These are phyloP conservation scores for Zelleria hepariella DNA, from an alignment of 2,888 invertebrate species.

Conservation along the genomic window DNA sequence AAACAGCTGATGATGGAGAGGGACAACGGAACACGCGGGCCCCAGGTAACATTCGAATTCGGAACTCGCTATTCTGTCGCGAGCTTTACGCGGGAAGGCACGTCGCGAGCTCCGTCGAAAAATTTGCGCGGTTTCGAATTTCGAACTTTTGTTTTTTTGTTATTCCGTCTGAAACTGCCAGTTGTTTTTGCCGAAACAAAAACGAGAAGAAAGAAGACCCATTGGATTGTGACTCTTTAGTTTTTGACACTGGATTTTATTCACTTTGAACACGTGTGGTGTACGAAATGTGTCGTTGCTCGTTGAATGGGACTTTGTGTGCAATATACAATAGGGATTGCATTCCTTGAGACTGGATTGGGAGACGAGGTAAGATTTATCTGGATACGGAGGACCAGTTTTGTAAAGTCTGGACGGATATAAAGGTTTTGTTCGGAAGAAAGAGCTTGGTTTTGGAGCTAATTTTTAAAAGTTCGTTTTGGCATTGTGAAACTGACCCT, in stretches of 20 bases:
- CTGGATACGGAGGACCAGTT: neutral
- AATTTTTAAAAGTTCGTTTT: neutral
- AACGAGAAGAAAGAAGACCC: neutral
- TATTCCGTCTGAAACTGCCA: neutral
- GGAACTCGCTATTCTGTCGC: slow-evolving; percentile 54
- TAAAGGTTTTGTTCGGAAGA: neutral
- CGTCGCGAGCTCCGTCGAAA: slow-evolving; percentile 21
- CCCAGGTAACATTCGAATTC: slow-evolving; percentile 47
- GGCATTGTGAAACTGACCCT: neutral
- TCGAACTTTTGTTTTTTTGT: neutral
- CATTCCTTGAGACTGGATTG: slow-evolving; percentile 35
- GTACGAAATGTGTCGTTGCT: slow-evolving; percentile 35
- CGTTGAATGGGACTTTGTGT: slow-evolving; percentile 41
- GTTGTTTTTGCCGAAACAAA: neutral
- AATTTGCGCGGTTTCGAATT: slow-evolving; percentile 15
- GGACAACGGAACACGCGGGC: slow-evolving; percentile 45
- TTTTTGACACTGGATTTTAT: neutral
- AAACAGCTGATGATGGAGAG: slow-evolving; percentile 10
- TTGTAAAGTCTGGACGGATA: neutral
- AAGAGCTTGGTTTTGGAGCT: neutral
- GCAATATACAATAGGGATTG: slow-evolving; percentile 45
- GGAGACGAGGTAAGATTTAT: slow-evolving; percentile 48
- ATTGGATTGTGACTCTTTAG: neutral
- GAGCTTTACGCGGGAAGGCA: slow-evolving; percentile 64
- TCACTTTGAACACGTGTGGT: slow-evolving; percentile 21